Conservation (phyloP, 2,888 invertebrate genomes). For the Apocheima hispidaria region DNA sequence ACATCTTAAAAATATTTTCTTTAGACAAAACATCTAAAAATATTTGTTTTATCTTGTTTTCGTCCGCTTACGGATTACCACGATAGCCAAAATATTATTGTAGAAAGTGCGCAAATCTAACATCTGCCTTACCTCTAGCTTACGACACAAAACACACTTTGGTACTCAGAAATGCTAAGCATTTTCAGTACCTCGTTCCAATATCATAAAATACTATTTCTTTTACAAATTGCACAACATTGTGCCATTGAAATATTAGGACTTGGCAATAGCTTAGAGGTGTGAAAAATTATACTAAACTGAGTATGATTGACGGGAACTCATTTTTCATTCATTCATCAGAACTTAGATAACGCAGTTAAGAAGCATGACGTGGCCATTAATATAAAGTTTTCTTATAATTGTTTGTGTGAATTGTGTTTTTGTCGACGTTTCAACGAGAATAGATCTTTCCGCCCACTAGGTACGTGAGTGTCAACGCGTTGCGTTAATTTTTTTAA, state of each 20-base stretch:
- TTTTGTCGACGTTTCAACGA: not conserved
- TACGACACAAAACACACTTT: not conserved
- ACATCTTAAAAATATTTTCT: no score
- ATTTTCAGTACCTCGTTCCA: not conserved
- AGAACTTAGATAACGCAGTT: not conserved
- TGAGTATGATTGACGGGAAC: not conserved
- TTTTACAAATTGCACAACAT: slow-evolving; percentile 1
- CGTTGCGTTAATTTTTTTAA: not conserved
- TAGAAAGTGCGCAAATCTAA: not conserved
- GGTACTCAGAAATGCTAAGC: not conserved
- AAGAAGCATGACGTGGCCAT: not conserved
- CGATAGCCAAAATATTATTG: slow-evolving; percentile 8
- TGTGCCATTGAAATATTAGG: slow-evolving; percentile 2
- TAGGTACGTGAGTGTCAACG: not conserved
- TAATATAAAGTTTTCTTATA: no score
- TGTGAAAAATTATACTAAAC: not conserved
- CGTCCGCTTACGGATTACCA: not conserved
- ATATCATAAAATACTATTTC: not conserved
- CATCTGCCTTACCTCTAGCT: not conserved
- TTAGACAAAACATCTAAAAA: not conserved
- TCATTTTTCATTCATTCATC: no score
- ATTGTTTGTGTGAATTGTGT: no score
- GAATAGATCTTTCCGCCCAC: not conserved
- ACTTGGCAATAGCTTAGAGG: not conserved
- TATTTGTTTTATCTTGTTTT: slow-evolving; percentile 4